phyloP scores from a whole-genome alignment of 2,888 invertebrate genomes.

The Tetheella fluctuosa region DNA sequence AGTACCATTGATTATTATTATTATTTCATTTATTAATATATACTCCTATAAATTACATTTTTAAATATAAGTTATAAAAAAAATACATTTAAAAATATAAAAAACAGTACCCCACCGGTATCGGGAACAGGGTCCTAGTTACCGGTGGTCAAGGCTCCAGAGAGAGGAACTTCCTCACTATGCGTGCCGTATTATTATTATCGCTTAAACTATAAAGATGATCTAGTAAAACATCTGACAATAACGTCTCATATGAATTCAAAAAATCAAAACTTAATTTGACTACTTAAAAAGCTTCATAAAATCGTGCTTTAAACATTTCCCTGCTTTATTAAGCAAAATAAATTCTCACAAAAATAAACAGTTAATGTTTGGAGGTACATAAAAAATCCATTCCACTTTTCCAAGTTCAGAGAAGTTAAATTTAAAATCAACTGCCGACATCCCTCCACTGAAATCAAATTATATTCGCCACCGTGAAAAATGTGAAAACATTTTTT shows the following conservation, averaged over 20 bases:
- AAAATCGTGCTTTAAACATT: neutral
- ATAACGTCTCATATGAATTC: neutral
- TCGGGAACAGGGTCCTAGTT: too few species aligned
- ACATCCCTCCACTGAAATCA: conserved; percentile 71
- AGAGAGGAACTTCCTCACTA: too few species aligned
- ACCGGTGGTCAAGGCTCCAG: too few species aligned
- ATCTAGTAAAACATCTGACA: too few species aligned
- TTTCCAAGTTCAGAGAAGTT: conserved; percentile 66
- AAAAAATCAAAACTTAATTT: neutral
- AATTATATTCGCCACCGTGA: conserved; percentile 75
- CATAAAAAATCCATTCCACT: conserved; percentile 71
- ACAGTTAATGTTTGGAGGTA: conserved; percentile 62
- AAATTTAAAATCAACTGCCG: conserved; percentile 74
- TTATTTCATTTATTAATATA: too few species aligned
- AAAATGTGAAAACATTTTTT: conserved; percentile 71
- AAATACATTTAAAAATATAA: too few species aligned
- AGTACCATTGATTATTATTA: too few species aligned
- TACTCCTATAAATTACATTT: too few species aligned
- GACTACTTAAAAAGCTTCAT: neutral
- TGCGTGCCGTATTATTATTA: too few species aligned
- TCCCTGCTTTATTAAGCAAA: neutral
- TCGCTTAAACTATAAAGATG: too few species aligned
- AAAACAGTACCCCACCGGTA: too few species aligned
- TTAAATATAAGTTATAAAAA: too few species aligned
- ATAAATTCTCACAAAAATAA: conserved; percentile 54